A percentile compares a stretch with the other conserved stretches of the same genome.
Evolutionary conservation across 2,797 vertebrate genomes (phyloP).

Genomic region (Oreonectes daqikongensis): DNA sequence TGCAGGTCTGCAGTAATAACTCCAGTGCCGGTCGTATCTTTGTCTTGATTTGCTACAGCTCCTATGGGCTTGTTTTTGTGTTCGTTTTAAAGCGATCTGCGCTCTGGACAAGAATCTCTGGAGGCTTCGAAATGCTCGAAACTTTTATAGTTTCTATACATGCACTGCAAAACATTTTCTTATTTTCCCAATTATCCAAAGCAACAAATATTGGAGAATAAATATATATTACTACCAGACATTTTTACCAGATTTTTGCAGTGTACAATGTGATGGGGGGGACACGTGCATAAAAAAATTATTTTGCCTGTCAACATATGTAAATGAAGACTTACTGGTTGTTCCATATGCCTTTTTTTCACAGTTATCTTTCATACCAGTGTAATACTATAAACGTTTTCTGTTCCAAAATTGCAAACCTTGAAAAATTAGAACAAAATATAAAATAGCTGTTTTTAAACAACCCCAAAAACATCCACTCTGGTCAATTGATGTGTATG

Average conservation of each 20-base stretch:
- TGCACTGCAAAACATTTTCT: background rate
- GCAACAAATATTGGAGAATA: too few relatives aligned
- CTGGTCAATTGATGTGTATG: constrained; percentile 24
- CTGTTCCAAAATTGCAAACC: background rate
- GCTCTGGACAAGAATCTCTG: constrained; percentile 8
- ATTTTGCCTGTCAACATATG: background rate
- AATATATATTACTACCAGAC: background rate
- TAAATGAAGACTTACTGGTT: background rate
- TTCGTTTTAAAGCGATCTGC: constrained; percentile 37
- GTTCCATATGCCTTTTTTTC: background rate
- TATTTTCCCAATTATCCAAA: too few relatives aligned
- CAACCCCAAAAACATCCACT: constrained; percentile 12
- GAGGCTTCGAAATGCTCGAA: constrained; percentile 18
- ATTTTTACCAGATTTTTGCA: too few relatives aligned
- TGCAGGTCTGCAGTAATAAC: constrained; percentile 60
- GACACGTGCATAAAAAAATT: too few relatives aligned
- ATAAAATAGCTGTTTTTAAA: constrained; percentile 8
- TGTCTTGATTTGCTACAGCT: constrained; percentile 44
- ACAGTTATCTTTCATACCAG: background rate
- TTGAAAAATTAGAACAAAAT: constrained; percentile 21
- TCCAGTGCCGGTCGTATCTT: constrained; percentile 59
- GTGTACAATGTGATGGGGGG: too few relatives aligned
- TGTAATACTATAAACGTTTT: background rate
- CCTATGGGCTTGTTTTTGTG: constrained; percentile 55
- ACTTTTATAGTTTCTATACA: constrained; percentile 4